These are phyloP conservation scores for Turnix velox DNA, from an alignment of 2,113 vertebrate genomes.

Conservation along the genomic window DNA sequence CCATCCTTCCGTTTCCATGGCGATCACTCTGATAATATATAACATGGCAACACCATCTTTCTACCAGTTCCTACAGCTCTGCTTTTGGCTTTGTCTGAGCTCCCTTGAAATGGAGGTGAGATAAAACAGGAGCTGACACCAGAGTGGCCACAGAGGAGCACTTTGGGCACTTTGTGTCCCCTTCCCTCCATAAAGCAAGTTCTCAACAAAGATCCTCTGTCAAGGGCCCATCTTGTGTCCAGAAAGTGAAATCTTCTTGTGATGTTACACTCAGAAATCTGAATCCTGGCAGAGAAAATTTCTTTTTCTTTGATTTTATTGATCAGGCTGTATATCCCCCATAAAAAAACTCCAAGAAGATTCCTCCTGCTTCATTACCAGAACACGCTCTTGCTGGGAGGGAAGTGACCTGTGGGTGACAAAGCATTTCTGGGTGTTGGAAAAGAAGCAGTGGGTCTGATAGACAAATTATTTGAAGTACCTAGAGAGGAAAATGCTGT, in stretches of 20 bases:
- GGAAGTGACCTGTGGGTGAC: not conserved
- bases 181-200: accelerated
- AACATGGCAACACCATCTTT: slow-evolving; percentile 12
- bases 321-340: not conserved
- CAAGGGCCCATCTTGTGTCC: not conserved
- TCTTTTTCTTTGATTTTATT: accelerated
- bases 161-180: not conserved
- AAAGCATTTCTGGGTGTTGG: accelerated
- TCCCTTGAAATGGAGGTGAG: not conserved
- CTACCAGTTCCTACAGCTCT: not conserved
- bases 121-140: not conserved
- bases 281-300: accelerated
- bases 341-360: not conserved
- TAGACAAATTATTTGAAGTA: not conserved
- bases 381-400: not conserved
- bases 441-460: not conserved
- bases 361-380: not conserved
- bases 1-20: slow-evolving; percentile 57
- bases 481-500: accelerated
- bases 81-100: slow-evolving; percentile 5
- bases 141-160: not conserved
- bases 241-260: not conserved
- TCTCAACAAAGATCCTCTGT: not conserved
- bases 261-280: not conserved
- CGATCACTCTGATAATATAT: not conserved